phyloP scores from a whole-genome alignment of 2,888 invertebrate genomes.

The Machimus atricapillus region DNA sequence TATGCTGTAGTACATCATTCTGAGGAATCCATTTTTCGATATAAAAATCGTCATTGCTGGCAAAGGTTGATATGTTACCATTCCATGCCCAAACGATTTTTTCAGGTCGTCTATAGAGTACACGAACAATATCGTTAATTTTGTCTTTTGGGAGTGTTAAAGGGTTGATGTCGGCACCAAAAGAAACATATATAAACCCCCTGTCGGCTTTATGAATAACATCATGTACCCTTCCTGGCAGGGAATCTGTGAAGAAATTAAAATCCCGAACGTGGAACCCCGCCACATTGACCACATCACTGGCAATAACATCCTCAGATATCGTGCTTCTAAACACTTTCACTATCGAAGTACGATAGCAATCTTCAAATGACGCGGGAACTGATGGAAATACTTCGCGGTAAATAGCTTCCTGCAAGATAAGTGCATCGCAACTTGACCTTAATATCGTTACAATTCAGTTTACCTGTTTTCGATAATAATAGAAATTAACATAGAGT shows the following conservation, averaged over 20 bases:
- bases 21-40: conserved; percentile 43
- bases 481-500: conserved; percentile 40
- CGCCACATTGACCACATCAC: conserved; percentile 35
- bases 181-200: conserved; percentile 43
- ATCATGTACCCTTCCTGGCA: conserved; percentile 36
- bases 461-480: conserved; percentile 40
- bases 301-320: not conserved
- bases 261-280: conserved; percentile 40
- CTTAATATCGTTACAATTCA: not conserved
- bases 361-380: not conserved
- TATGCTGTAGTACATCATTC: conserved; percentile 42
- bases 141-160: conserved; percentile 21
- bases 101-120: conserved; percentile 41
- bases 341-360: not conserved
- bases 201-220: conserved; percentile 42
- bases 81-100: conserved; percentile 46
- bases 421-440: not conserved
- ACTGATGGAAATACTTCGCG: not conserved
- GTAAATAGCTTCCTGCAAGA: conserved; percentile 27
- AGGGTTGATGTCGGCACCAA: conserved; percentile 41
- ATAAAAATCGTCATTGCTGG: conserved; percentile 34
- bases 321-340: conserved; percentile 42
- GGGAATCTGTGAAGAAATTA: not conserved
- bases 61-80: conserved; percentile 38
- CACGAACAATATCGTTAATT: conserved; percentile 33